Evolutionary conservation across 2,888 invertebrate genomes (phyloP).

Genomic region (Prenolepis imparis): DNA sequence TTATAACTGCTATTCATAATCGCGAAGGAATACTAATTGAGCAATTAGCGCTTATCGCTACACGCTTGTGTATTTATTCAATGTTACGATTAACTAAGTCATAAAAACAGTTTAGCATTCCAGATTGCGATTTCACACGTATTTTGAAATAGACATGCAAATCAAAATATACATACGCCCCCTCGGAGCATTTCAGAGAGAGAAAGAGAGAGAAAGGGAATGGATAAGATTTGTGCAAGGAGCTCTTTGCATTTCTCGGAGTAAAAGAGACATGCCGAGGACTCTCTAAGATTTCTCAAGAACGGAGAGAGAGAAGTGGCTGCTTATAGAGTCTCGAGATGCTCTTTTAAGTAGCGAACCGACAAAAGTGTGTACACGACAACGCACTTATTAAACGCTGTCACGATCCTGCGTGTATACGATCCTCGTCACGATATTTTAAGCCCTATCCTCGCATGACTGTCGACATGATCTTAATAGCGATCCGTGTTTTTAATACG

Average conservation of each 20-base stretch:
- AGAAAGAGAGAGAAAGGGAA: too few species aligned
- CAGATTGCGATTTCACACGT: neutral
- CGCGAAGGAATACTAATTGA: conserved; percentile 19
- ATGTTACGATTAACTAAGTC: neutral
- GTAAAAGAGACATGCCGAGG: conserved; percentile 2
- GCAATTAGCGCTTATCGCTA: conserved; percentile 11
- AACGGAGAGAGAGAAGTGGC: conserved; percentile 19
- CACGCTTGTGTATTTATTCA: neutral
- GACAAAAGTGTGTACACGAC: conserved; percentile 39
- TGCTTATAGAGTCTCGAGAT: conserved; percentile 17
- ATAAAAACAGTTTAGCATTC: neutral
- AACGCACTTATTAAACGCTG: conserved; percentile 34
- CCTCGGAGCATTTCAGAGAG: neutral
- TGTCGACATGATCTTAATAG: conserved; percentile 18
- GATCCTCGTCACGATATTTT: conserved; percentile 28
- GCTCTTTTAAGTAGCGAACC: conserved; percentile 34
- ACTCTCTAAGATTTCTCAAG: conserved; percentile 13
- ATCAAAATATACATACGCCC: neutral
- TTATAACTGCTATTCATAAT: neutral
- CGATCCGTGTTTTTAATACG: conserved; percentile 14
- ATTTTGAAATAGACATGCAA: conserved; percentile 20
- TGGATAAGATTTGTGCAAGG: conserved; percentile 14
- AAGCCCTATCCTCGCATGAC: conserved; percentile 12
- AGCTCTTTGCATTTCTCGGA: neutral
- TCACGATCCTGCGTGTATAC: neutral